These are phyloP conservation scores for Melangyna quadrimaculata DNA, from an alignment of 2,888 invertebrate genomes.

Conservation along the genomic window DNA sequence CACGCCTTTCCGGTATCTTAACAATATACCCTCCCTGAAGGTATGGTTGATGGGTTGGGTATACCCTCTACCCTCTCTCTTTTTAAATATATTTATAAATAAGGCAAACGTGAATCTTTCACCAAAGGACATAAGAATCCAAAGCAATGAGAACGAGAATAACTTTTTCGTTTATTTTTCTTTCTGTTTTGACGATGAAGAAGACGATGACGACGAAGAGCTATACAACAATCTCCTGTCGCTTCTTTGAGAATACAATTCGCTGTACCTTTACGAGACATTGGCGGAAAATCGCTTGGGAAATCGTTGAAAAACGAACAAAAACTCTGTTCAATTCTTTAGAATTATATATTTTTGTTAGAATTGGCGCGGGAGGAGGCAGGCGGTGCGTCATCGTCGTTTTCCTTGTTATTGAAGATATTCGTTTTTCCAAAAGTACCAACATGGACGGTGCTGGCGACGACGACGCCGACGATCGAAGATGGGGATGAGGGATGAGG, in stretches of 20 bases:
- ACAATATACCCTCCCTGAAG: constrained; percentile 48
- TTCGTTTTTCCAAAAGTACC: background rate
- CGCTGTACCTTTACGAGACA: constrained; percentile 48
- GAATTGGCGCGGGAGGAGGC: background rate
- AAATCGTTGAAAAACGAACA: constrained; percentile 63
- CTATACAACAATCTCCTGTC: constrained; percentile 51
- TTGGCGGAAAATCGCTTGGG: constrained; percentile 70
- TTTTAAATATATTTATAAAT: background rate
- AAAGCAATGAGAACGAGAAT: constrained; percentile 12
- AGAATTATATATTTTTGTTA: constrained; percentile 2
- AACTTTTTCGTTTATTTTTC: constrained; percentile 15
- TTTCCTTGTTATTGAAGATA: constrained; percentile 4
- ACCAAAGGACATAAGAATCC: constrained; percentile 27
- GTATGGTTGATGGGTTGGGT: background rate
- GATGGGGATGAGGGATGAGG: background rate
- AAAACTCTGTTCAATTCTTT: constrained; percentile 39
- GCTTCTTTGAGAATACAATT: constrained; percentile 21
- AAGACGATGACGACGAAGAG: background rate
- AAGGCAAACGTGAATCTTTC: constrained; percentile 36
- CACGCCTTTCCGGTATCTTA: constrained; percentile 70
- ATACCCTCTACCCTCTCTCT: background rate
- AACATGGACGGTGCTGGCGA: background rate
- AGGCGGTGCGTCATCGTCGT: background rate
- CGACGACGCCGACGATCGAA: too few species aligned
- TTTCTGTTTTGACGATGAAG: background rate